Percentiles rank a stretch among this genome's conserved stretches.
Conservation (phyloP, 2,797 vertebrate genomes). For the Notolabrus celidotus region DNA sequence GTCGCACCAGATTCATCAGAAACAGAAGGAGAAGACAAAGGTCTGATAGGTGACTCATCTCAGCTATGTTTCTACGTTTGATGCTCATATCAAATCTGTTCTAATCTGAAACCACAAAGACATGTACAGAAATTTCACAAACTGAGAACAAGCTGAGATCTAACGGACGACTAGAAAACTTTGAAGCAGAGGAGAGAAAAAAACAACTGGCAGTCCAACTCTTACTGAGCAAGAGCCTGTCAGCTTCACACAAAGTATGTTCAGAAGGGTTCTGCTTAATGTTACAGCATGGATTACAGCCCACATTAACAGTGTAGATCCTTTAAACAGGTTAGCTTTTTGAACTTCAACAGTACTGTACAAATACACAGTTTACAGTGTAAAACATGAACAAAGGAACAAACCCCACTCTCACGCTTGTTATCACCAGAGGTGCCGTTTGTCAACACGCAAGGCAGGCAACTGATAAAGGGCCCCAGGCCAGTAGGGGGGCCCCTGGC, state of each 20-base stretch:
- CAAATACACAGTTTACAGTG: too few relatives aligned
- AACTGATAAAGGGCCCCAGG: too few relatives aligned
- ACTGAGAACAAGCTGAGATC: neutral
- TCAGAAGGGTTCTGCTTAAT: neutral
- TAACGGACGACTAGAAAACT: neutral
- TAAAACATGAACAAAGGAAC: too few relatives aligned
- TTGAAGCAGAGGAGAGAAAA: neutral
- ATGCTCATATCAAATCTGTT: neutral
- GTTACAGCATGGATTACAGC: neutral
- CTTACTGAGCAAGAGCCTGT: neutral
- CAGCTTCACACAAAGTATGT: neutral
- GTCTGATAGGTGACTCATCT: neutral
- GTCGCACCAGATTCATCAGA: slow-evolving; percentile 9
- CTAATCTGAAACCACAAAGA: neutral
- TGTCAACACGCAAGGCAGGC: too few relatives aligned
- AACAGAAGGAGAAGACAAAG: neutral
- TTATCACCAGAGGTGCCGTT: too few relatives aligned
- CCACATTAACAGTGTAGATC: too few relatives aligned
- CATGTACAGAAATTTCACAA: neutral
- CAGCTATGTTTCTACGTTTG: neutral
- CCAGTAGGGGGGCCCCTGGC: too few relatives aligned
- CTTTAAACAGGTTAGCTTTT: too few relatives aligned
- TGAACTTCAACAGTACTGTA: too few relatives aligned
- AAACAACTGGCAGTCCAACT: neutral
- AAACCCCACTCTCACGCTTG: too few relatives aligned